Conservation (phyloP, 35 echinoderm and acorn worm species). For the Anneissia japonica region DNA sequence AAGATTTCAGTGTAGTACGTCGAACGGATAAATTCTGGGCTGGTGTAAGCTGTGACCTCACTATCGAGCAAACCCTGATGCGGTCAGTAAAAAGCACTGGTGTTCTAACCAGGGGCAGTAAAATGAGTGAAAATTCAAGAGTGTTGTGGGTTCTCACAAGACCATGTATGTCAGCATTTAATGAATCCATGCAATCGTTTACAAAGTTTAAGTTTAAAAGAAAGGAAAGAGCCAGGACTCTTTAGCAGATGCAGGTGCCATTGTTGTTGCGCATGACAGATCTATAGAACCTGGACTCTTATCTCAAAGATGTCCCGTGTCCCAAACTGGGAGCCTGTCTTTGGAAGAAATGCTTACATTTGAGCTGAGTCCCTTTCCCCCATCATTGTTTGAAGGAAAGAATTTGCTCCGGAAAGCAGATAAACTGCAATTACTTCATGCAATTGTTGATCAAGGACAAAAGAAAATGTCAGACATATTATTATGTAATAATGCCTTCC, state of each 20-base stretch:
- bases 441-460: neutral
- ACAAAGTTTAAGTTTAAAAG: constrained; percentile 26
- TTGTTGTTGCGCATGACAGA: constrained; percentile 16
- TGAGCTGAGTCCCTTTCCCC: constrained; percentile 32
- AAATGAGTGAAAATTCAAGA: neutral
- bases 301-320: constrained; percentile 34
- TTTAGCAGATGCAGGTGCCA: constrained; percentile 2
- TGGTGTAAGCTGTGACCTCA: neutral
- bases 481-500: neutral
- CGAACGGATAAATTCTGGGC: constrained; percentile 40
- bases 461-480: constrained; percentile 12
- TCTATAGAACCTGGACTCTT: constrained; percentile 38
- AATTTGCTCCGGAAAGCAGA: constrained; percentile 21
- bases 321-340: constrained; percentile 11
- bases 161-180: constrained; percentile 17
- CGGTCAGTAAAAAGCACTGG: neutral
- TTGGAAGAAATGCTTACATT: constrained; percentile 28
- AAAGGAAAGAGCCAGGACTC: constrained; percentile 14
- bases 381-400: constrained; percentile 19
- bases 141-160: constrained; percentile 13
- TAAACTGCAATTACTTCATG: constrained; percentile 33
- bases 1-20: constrained; percentile 47
- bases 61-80: constrained; percentile 24
- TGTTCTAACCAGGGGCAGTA: constrained; percentile 15
- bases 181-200: constrained; percentile 54